A percentile compares a stretch with the other conserved stretches of the same genome.
Conservation (phyloP, 2,797 vertebrate species). For the Myiothlypis chrysogaster region DNA sequence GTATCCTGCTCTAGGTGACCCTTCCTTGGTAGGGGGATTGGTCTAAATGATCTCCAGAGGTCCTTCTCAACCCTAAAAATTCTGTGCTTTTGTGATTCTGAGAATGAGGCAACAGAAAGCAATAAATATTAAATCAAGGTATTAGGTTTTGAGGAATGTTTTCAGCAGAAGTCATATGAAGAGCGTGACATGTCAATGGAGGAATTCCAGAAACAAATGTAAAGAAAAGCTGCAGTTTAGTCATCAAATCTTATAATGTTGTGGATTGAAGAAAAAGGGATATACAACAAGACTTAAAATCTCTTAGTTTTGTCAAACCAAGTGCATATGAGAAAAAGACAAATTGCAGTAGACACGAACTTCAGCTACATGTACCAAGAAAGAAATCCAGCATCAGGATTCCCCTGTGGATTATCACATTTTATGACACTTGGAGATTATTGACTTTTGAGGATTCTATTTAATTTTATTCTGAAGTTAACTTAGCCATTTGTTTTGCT, state of each 20-base stretch:
- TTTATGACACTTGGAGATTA: neutral
- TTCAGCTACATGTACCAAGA: neutral
- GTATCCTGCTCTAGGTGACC: no score
- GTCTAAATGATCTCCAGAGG: neutral
- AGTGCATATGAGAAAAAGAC: neutral
- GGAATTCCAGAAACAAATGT: neutral
- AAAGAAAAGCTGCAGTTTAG: neutral
- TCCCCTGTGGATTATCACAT: neutral
- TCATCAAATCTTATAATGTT: neutral
- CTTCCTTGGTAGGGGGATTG: neutral
- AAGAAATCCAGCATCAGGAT: neutral
- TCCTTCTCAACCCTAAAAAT: neutral
- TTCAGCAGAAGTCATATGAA: neutral
- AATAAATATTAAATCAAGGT: neutral
- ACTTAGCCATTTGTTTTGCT: neutral
- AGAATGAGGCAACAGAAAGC: neutral
- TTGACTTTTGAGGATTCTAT: neutral
- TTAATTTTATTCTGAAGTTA: neutral
- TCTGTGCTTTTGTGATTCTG: neutral
- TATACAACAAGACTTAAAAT: neutral
- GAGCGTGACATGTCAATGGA: neutral
- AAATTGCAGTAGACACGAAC: accelerated
- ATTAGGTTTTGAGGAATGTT: neutral
- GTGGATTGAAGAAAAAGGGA: neutral
- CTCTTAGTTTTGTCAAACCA: neutral